Base-by-base conservation (phyloP, 2,113 vertebrate genomes). In the Sander lucioperca region DNA sequence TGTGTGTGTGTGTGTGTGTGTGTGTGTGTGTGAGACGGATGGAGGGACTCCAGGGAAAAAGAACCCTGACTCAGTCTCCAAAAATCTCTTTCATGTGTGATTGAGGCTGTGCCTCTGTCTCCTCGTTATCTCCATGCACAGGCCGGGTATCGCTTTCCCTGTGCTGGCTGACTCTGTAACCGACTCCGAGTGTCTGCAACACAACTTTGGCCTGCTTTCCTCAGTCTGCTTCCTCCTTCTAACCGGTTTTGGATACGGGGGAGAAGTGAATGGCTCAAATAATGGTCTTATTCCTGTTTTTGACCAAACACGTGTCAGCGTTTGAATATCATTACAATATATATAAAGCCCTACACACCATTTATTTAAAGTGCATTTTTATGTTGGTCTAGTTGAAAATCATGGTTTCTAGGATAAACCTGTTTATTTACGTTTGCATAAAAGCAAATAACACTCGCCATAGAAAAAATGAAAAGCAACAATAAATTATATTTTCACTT, bases 61-160 rank as follows among this genome's bases (percentile, higher is more conserved):
- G 84, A 90, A 57, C 67, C 82, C 82, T 73, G 12, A 69, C 66
- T 84, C 86, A 89, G 77, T 76, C 87, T 87, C 82, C 51, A 80
- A 71, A 91, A 89, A 88, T 83, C 82, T 81, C 87, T 92, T 92
- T 92, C 80, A 91, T 90, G 87, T 89, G 86, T 30, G 86, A 83
- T 76, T 87, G 82, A 74, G 77, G 67, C 74, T 67, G 74, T 56
- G 79, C 75, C 56, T 78, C 83, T 66, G 88, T 86, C 88, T 91
- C 80, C 86, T 78, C 39, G 71, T 92, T 93, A 93, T 93, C 92
- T 89, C 73, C 45, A 0, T 43, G 0, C 56, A 25, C 88, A 87
- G 85, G 56, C 86, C 23, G 21, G 70, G 54, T 84, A 84, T 90
- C 86, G 14, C 88, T 86, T 74, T 86, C 90, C 85, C 84, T 57